Evolutionary conservation across 2,888 invertebrate genomes (phyloP).

Genomic region (Cheilosia impressa): DNA sequence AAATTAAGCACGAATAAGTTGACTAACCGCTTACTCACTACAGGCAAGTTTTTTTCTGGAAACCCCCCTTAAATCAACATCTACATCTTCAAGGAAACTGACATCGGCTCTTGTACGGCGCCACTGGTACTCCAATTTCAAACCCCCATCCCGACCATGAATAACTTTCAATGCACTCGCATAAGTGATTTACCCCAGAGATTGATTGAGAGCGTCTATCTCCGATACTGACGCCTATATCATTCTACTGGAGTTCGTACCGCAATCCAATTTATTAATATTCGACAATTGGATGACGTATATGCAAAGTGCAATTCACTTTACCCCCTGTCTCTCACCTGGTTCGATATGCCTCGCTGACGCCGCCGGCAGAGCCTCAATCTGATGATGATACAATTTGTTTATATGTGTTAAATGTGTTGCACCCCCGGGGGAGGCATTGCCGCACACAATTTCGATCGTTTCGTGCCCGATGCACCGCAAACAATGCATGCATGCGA

Average conservation of each 20-base stretch:
- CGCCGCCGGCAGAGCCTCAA: conserved; percentile 8
- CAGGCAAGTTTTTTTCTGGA: too few species aligned
- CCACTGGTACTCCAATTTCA: too few species aligned
- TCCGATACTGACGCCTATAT: neutral
- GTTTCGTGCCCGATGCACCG: neutral
- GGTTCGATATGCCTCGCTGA: neutral
- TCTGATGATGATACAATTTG: conserved; percentile 42
- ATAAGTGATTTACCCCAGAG: neutral
- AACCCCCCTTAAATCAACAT: too few species aligned
- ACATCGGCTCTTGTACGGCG: too few species aligned
- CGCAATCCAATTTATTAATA: conserved; percentile 27
- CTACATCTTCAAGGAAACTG: too few species aligned
- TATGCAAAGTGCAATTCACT: neutral
- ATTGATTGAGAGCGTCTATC: neutral
- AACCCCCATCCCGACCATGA: neutral
- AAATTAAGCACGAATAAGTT: too few species aligned
- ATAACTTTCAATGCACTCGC: neutral
- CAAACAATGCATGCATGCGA: neutral
- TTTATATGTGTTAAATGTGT: conserved; percentile 9
- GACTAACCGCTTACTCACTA: too few species aligned
- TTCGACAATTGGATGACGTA: conserved; percentile 23
- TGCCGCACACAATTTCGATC: conserved; percentile 4
- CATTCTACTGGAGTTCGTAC: neutral
- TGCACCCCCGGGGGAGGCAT: conserved; percentile 35
- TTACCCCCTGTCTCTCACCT: neutral